Evolutionary conservation across 1,140 invertebrate species (phyloP).

Genomic region (Drosophila funebris): DNA sequence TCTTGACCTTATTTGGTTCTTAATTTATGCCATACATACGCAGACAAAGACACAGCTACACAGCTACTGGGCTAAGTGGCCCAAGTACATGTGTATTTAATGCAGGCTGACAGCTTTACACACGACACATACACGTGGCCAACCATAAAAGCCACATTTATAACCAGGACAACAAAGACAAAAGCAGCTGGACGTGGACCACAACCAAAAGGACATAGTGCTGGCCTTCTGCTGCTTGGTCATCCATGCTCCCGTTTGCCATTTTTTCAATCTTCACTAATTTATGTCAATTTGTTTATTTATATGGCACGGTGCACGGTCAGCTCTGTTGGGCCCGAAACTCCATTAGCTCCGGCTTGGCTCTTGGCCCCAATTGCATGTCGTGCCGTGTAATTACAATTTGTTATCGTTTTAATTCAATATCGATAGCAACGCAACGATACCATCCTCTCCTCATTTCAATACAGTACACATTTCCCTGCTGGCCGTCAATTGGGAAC

Average conservation of each 20-base stretch:
- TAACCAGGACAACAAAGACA: conserved; percentile 21
- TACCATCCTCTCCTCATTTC: background rate
- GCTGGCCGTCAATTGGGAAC: background rate
- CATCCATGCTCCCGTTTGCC: background rate
- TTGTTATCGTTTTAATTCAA: conserved; percentile 59
- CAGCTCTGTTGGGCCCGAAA: conserved; percentile 13
- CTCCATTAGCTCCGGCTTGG: conserved; percentile 33
- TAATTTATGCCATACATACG: conserved; percentile 41
- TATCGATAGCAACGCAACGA: conserved; percentile 25
- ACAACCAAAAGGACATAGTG: background rate
- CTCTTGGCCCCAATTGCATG: conserved; percentile 7
- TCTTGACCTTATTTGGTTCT: conserved; percentile 46
- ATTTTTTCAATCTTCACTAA: conserved; percentile 48
- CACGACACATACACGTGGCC: conserved; percentile 32
- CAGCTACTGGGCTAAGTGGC: background rate
- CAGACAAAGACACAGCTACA: background rate
- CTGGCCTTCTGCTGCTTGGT: background rate
- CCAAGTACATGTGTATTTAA: conserved; percentile 39
- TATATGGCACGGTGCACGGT: conserved; percentile 15
- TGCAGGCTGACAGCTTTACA: conserved; percentile 33
- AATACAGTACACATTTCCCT: background rate
- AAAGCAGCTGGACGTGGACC: conserved; percentile 7
- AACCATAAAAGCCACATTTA: conserved; percentile 47
- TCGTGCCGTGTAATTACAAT: conserved; percentile 47
- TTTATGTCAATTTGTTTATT: conserved; percentile 56